phyloP scores from a whole-genome alignment of 2,888 invertebrate genomes.

The Tanypteryx hageni region DNA sequence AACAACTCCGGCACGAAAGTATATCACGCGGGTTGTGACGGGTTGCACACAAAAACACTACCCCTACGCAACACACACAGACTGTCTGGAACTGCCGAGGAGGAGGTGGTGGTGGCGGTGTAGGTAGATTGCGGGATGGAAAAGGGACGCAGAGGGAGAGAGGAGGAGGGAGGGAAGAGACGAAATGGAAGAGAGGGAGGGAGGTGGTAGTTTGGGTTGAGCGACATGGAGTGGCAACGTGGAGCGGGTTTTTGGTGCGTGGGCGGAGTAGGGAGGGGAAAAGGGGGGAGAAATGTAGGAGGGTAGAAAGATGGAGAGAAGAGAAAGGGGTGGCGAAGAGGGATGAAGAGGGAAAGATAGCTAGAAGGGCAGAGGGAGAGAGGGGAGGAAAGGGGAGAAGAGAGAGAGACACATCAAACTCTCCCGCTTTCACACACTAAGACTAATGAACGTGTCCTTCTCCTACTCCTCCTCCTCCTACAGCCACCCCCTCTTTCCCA shows the following conservation, averaged over 20 bases:
- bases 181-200: not conserved
- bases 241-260: not conserved
- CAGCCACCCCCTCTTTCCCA: not conserved
- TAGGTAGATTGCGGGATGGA: not conserved
- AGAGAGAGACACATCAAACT: not conserved
- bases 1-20: not conserved
- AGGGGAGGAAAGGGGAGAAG: not conserved
- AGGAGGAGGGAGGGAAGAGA: not conserved
- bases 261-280: not conserved
- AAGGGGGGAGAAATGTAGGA: not conserved
- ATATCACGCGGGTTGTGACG: not conserved
- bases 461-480: not conserved
- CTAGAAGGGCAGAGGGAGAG: not conserved
- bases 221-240: not conserved
- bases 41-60: conserved; percentile 10
- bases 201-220: not conserved
- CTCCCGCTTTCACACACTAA: not conserved
- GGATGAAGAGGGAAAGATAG: not conserved
- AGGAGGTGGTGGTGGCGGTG: not conserved
- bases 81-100: not conserved
- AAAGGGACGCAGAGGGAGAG: not conserved
- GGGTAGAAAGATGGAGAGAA: not conserved
- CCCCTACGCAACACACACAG: not conserved
- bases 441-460: conserved; percentile 58
- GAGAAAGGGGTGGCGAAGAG: not conserved